Conservation (phyloP, 1,140 invertebrate species). For the Anoplophora glabripennis region DNA sequence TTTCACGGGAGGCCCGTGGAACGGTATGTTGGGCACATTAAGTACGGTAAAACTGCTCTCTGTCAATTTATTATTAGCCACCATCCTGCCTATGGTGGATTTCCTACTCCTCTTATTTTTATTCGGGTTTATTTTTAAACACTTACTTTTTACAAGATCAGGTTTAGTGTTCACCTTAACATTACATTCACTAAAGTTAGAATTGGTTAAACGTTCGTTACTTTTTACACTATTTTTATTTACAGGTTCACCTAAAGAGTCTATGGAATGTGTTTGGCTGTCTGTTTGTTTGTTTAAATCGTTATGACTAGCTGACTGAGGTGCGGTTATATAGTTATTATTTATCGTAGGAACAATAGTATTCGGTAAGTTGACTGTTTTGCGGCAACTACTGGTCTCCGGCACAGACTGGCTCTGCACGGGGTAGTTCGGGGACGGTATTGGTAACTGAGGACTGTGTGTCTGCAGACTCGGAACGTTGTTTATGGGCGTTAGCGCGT, state of each 20-base stretch:
- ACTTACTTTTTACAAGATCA: too few relatives aligned
- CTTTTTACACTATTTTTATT: slow-evolving; percentile 5
- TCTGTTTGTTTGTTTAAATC: slow-evolving; percentile 18
- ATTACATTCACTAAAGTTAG: too few relatives aligned
- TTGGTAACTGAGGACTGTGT: slow-evolving; percentile 42
- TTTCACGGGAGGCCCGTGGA: slow-evolving; percentile 27
- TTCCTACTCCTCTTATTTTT: not conserved
- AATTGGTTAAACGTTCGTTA: slow-evolving; percentile 1
- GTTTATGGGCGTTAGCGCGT: slow-evolving; percentile 36
- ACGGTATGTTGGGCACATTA: slow-evolving; percentile 38
- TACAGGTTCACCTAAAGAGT: slow-evolving; percentile 10
- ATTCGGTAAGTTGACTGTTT: not conserved
- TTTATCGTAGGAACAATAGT: slow-evolving; percentile 7
- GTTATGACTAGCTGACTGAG: slow-evolving; percentile 39
- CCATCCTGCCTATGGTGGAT: not conserved
- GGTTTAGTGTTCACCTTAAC: too few relatives aligned
- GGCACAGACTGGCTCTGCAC: slow-evolving; percentile 26
- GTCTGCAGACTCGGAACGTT: slow-evolving; percentile 29
- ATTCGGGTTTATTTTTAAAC: too few relatives aligned
- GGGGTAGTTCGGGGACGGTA: slow-evolving; percentile 43
- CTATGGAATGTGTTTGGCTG: slow-evolving; percentile 19
- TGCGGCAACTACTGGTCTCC: slow-evolving; percentile 20
- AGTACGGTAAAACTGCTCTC: slow-evolving; percentile 28
- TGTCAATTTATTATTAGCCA: slow-evolving; percentile 1
- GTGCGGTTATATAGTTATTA: slow-evolving; percentile 35